Percentiles rank a stretch among this genome's conserved stretches.
Evolutionary conservation across 2,797 vertebrate genomes (phyloP).

Genomic region (Allobates femoralis): DNA sequence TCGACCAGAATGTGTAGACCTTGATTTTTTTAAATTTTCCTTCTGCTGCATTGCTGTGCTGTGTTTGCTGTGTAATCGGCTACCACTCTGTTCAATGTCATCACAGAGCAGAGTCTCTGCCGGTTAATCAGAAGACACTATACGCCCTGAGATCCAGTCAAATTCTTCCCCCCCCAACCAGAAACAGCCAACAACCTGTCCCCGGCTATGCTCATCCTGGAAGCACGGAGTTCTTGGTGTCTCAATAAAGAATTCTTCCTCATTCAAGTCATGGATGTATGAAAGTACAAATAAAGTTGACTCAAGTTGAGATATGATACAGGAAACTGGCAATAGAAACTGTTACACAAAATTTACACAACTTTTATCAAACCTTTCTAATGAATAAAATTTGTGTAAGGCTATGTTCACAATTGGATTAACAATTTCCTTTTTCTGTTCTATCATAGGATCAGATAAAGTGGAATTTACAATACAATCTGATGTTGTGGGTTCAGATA

Average conservation of each 20-base stretch:
- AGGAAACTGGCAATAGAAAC: too few relatives aligned
- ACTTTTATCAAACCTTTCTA: too few relatives aligned
- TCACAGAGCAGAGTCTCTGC: conserved; percentile 54
- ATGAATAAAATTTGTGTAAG: too few relatives aligned
- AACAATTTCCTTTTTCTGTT: too few relatives aligned
- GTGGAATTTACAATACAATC: too few relatives aligned
- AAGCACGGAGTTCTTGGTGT: conserved; percentile 10
- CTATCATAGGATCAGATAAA: too few relatives aligned
- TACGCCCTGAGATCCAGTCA: conserved; percentile 42
- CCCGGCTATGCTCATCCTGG: not conserved
- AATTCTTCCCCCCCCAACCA: conserved; percentile 15
- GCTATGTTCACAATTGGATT: too few relatives aligned
- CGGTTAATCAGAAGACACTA: conserved; percentile 52
- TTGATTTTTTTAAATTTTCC: not conserved
- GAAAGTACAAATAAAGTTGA: not conserved
- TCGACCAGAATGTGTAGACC: not conserved
- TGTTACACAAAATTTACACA: too few relatives aligned
- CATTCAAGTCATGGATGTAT: not conserved
- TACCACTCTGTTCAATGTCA: conserved; percentile 52
- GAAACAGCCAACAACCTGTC: not conserved
- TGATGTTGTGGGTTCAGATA: too few relatives aligned
- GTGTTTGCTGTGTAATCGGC: conserved; percentile 56
- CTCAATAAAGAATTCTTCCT: not conserved
- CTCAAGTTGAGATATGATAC: too few relatives aligned
- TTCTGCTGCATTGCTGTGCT: not conserved